Base-by-base conservation (phyloP, 2,888 invertebrate species). In the Brachyptera risi region DNA sequence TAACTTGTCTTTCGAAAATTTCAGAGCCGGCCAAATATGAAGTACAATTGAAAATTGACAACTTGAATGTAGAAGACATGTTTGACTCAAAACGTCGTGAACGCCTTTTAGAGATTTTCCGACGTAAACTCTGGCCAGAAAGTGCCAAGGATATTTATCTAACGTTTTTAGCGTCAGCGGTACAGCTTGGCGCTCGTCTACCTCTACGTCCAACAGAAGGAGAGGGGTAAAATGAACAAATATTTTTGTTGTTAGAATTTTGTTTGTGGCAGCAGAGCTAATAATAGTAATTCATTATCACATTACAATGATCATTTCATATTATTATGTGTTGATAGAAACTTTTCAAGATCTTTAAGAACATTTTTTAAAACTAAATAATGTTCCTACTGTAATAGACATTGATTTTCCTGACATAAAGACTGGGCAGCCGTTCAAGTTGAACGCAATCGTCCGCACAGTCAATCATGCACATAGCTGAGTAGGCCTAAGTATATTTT, bases 21-120 rank as follows among this genome's bases (percentile, higher is more conserved):
- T 75, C 80, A 62, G 83, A 82, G 66, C 81, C 85, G 65, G 85
- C 90, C 0, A 83, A 82, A 44, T 85, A 87, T 71, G 86, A 92
- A 69, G 86, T 93, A 3, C 88, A 92, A 71, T 77, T 95, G 70
- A 94, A 94, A 76, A 90, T 95, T 51, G 89, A 92, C 73, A 94
- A 94, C 74, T 76, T 93, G 23, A 92, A 94, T 71, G 90, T 93
- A 58, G 91, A 92, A 66, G 92, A 95, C 71, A 79, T 94, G 71
- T 86, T 94, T 71, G 87, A 91, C 73, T 81, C 78, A 31, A 79
- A 81, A 66, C 80, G 87, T 61, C 87, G 90, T 76, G 85, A 86
- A 35, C 82, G 84, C 31, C 76, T 95, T 3, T 83, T 90, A 65
- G 87, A 90, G 68, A 85, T 94, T 58, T 87, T 93, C 69, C 82